Evolutionary conservation across 2,113 vertebrate genomes (phyloP).

Genomic region (Callospermophilus lateralis): DNA sequence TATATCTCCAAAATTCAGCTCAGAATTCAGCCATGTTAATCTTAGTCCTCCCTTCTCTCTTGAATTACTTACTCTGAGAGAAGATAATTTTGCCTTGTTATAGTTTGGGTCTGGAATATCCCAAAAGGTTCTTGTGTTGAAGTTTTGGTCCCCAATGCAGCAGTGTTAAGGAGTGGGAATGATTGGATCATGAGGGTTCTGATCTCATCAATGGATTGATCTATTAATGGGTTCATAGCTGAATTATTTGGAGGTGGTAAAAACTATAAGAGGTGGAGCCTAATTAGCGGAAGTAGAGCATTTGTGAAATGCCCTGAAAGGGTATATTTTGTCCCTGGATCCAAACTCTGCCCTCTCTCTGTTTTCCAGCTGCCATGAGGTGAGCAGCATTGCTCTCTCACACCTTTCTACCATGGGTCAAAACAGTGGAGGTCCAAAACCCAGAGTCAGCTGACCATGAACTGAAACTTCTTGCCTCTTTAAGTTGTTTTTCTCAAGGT

Average conservation of each 20-base stretch:
- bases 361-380: not conserved
- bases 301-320: not conserved
- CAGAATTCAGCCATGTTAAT: not conserved
- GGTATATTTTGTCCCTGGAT: not conserved
- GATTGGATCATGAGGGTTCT: not conserved
- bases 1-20: slow-evolving; percentile 19
- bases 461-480: not conserved
- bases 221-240: not conserved
- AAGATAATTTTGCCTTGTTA: not conserved
- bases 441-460: not conserved
- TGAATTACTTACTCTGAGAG: not conserved
- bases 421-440: not conserved
- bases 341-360: not conserved
- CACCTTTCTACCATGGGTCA: not conserved
- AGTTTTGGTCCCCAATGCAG: not conserved
- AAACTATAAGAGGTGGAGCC: not conserved
- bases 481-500: not conserved
- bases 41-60: not conserved
- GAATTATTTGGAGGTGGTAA: not conserved
- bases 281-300: not conserved
- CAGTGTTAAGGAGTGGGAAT: not conserved
- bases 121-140: not conserved
- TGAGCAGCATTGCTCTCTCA: not conserved
- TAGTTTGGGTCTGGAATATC: not conserved
- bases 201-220: not conserved